These are phyloP conservation scores for Recurvirostra avosetta DNA, from an alignment of 2,113 vertebrate genomes.

Conservation along the genomic window DNA sequence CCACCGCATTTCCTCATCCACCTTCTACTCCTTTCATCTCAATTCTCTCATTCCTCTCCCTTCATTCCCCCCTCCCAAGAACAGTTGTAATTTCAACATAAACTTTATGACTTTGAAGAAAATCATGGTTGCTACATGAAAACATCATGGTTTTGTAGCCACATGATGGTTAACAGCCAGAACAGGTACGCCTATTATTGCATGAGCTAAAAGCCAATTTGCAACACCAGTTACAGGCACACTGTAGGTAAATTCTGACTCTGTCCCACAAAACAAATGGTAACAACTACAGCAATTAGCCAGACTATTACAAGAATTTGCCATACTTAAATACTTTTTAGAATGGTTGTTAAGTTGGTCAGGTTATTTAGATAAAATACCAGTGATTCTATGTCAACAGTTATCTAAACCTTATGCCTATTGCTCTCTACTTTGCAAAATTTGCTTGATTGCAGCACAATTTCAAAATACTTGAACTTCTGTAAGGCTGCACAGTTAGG, in stretches of 20 bases:
- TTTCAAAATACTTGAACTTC: neutral
- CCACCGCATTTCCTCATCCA: neutral
- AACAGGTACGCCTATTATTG: neutral
- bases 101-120: neutral
- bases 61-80: neutral
- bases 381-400: neutral
- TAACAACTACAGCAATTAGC: neutral
- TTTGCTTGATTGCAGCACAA: neutral
- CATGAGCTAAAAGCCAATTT: neutral
- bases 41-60: neutral
- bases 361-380: neutral
- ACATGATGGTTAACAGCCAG: neutral
- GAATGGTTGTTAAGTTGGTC: neutral
- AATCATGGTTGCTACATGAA: neutral
- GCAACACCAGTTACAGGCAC: neutral
- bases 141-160: neutral
- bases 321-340: neutral
- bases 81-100: neutral
- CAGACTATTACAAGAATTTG: neutral
- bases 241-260: neutral
- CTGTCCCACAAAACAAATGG: neutral
- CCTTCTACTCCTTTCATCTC: neutral
- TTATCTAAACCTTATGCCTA: neutral
- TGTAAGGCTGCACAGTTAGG: neutral
- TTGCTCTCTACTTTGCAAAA: neutral